A percentile compares a stretch with the other conserved stretches of the same genome.
phyloP scores from a whole-genome alignment of 1,140 invertebrate species.

The Leptonema lineaticorne region DNA sequence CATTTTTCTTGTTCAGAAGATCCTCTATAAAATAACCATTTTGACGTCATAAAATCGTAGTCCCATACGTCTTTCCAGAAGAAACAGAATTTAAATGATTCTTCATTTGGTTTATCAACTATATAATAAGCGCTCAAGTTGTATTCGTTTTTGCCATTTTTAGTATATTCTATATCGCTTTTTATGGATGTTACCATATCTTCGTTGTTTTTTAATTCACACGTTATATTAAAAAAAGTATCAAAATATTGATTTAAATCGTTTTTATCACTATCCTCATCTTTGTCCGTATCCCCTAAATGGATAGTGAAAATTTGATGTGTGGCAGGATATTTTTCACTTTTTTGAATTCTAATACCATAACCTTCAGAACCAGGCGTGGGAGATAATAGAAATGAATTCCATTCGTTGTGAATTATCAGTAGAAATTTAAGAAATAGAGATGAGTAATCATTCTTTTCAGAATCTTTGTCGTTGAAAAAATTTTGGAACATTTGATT shows the following conservation, averaged over 20 bases:
- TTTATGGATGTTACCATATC: no score
- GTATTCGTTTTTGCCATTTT: no score
- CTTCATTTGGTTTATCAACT: neutral
- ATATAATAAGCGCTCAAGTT: no score
- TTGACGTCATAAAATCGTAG: neutral
- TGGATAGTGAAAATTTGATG: neutral
- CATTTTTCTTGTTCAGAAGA: neutral
- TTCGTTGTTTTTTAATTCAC: no score
- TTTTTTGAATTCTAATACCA: neutral
- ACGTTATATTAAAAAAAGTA: no score
- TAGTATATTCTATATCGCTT: no score
- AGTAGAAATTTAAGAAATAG: no score
- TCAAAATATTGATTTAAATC: no score
- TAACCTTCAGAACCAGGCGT: neutral
- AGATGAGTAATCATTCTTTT: no score
- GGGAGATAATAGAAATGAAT: neutral
- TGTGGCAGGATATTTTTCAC: neutral
- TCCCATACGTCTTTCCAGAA: neutral
- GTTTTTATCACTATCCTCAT: no score
- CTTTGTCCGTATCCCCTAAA: neutral
- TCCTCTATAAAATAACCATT: neutral
- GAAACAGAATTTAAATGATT: neutral
- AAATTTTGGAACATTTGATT: no score
- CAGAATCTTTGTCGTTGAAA: no score
- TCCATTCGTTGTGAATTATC: neutral